A percentile compares a stretch with the other conserved stretches of the same genome.
These are phyloP conservation scores for Lepidurus packardi DNA, from an alignment of 1,140 invertebrate species.

Conservation along the genomic window DNA sequence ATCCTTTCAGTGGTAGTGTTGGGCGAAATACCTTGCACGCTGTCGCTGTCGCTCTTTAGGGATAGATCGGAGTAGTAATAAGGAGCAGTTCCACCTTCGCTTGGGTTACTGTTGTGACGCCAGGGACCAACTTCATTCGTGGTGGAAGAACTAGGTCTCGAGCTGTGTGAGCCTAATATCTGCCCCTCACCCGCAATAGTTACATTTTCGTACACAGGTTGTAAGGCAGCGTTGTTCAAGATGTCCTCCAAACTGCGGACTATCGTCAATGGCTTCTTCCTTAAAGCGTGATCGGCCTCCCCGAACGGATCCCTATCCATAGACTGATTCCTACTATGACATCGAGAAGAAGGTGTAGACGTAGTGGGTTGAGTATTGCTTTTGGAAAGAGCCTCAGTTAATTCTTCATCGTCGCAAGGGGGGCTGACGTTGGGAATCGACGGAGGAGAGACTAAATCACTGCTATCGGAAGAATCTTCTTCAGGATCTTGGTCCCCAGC, in stretches of 20 bases:
- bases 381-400: conserved; percentile 36
- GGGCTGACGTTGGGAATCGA: conserved; percentile 55
- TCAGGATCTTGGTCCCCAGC: conserved; percentile 51
- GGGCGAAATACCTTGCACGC: conserved; percentile 16
- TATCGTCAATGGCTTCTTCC: conserved; percentile 32
- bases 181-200: neutral
- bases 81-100: conserved; percentile 52
- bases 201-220: conserved; percentile 32
- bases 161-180: neutral
- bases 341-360: neutral
- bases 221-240: conserved; percentile 26
- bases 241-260: conserved; percentile 34
- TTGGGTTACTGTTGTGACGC: conserved; percentile 23
- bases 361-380: conserved; percentile 34
- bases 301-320: neutral
- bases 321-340: conserved; percentile 20
- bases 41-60: conserved; percentile 25
- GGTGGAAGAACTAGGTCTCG: neutral
- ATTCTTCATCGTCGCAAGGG: conserved; percentile 33
- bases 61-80: conserved; percentile 81
- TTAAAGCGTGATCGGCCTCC: neutral
- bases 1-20: neutral
- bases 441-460: conserved; percentile 71
- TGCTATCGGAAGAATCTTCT: conserved; percentile 51
- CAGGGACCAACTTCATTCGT: neutral